A percentile compares a stretch with the other conserved stretches of the same genome.
phyloP scores from a whole-genome alignment of 2,888 invertebrate species.

The Lottia gigantea region DNA sequence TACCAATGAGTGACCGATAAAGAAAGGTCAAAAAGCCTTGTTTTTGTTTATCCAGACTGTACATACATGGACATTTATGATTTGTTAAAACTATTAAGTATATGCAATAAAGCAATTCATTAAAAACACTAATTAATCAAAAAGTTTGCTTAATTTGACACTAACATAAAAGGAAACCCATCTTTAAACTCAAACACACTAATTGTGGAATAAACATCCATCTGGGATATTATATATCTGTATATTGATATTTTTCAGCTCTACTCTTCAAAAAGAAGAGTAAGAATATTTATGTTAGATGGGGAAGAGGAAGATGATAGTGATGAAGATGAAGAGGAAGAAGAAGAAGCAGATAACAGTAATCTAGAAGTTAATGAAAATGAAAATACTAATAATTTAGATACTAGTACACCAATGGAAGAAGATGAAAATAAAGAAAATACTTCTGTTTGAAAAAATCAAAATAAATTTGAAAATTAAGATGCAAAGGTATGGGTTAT shows the following conservation, averaged over 20 bases:
- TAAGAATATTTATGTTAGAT: constrained; percentile 91
- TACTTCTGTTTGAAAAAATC: constrained; percentile 17
- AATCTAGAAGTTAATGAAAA: constrained; percentile 19
- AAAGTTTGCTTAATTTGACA: too few species aligned
- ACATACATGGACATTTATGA: too few species aligned
- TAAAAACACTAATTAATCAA: too few species aligned
- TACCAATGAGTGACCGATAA: too few species aligned
- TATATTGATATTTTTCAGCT: constrained; percentile 66
- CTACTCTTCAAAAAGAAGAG: constrained; percentile 82
- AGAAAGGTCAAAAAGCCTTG: too few species aligned
- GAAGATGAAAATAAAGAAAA: constrained; percentile 54
- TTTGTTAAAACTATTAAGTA: too few species aligned
- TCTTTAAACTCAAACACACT: too few species aligned
- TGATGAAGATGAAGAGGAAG: constrained; percentile 68
- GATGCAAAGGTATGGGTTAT: too few species aligned
- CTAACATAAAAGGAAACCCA: too few species aligned
- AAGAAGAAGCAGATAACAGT: constrained; percentile 37
- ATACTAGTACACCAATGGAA: constrained; percentile 13
- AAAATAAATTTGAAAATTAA: not conserved
- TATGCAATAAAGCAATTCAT: too few species aligned
- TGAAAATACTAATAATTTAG: constrained; percentile 2
- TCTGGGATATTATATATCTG: not conserved
- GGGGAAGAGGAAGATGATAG: constrained; percentile 92
- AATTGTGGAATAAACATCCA: too few species aligned
- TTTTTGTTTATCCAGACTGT: too few species aligned